Base-by-base conservation (phyloP, 1,140 invertebrate species). In the Drosophila tani region DNA sequence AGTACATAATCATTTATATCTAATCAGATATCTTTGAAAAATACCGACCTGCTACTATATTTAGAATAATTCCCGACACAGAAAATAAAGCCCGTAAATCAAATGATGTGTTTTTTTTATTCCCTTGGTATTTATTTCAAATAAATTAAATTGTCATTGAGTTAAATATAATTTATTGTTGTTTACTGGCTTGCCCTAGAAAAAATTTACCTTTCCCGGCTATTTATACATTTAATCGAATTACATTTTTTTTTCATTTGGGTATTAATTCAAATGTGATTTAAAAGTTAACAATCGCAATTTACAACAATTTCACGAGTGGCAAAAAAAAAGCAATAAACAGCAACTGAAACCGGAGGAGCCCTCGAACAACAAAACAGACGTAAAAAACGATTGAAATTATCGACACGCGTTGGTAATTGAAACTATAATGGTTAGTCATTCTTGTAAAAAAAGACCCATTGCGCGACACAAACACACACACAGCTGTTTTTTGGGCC, bases 351-450 rank as follows among this genome's bases (percentile, higher is more conserved):
- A 41, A 63, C 45, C 51, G 50, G 21, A 60, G 67, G 24, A 62
- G 41, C 55, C 55, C 40, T 46, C 29, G 5, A 27, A 59, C 32
- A 60, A 21, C 51, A 40, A 47, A 71, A 58, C 21, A 65, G 43
- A 32, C 29, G 64, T 66, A 66, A 77, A 76, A 74, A 74, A 45
- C 64, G 41, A 63, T 75, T 69, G 50, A 69, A 81, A 78, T 85
- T 85, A 81, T 78, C 55, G 78, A 81, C 82, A 84, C 82, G 82
- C 82, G 74, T 35, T 66, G 62, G 64, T 78, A 85, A 86, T 84
- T 85, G 82, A 86, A 81, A 81, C 82, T 75, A 49, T 53, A 65
- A 59, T 83, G 45, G 63, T 77, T 75, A 60, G 62, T 62, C 69
- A 80, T 65, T 75, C 68, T 57, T 69, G 40, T 69, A 67, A 40